Evolutionary conservation across 2,888 invertebrate species (phyloP), one percentile per base, ranked within the genome.

Genomic region (Marronus borbonicus): DNA sequence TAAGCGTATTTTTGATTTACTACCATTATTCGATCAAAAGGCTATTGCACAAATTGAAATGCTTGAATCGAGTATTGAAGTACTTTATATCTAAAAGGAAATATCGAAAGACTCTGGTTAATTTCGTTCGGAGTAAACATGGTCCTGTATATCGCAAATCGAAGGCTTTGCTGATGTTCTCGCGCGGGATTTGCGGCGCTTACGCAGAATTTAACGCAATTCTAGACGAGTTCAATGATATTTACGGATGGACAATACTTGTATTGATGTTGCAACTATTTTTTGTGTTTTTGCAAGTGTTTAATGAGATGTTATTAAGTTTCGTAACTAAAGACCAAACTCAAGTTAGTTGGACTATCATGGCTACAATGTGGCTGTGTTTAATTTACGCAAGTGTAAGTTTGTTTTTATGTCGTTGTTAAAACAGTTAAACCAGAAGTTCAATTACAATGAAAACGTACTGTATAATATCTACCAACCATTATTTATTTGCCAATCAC

Each of bases 21-120:
- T 62, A 62, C 31, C 31, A 62, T 62, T 31, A 62, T 14, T 62
- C 24, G 2, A 24, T 62, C 28, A 62, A 62, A 24, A 62, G 28
- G 24, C 12, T 62, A 28, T 31, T 62, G 62, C n/a, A 10, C 24
- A 62, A 62, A 28, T 12, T 62, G 31, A 62, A 31, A 31, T 31
- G 62, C 14, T 62, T 62, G n/a, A 62, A 62, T 31, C 10, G 12
- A 1, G 31, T 62, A 10, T 5, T 62, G 31, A 62, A 62, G 24
- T 8, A 12, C 14, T 62, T 62, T 14, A 62, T 14, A 3, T 62
- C 31, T 24, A 31, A 24, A 1, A 14, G 28, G 4, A 62, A 62
- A n/a, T 24, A 62, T 62, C 20, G 24, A 31, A 28, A 3, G 1
- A 5, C 12, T 14, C 24, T 62, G 62, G 14, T 14, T 5, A 62